phyloP scores from a whole-genome alignment of 2,888 invertebrate genomes.

The Acrobasis repandana region DNA sequence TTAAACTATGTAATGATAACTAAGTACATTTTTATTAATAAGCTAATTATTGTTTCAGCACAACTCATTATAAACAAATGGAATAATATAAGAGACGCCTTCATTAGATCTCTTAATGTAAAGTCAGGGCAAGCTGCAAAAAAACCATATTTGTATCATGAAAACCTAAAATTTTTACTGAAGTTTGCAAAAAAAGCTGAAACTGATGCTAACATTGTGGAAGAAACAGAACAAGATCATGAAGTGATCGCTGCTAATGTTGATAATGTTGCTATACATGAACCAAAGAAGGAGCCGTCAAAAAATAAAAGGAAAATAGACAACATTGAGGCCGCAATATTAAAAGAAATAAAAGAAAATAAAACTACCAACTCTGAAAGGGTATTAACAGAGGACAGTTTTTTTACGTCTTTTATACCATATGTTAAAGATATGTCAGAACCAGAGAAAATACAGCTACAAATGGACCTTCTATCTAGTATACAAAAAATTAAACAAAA shows the following conservation, averaged over 20 bases:
- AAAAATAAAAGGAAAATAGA: conserved; percentile 27
- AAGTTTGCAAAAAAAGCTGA: conserved; percentile 20
- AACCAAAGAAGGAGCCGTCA: conserved; percentile 26
- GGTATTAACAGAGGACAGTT: conserved; percentile 28
- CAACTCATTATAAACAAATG: conserved; percentile 26
- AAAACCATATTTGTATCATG: conserved; percentile 27
- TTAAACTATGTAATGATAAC: conserved; percentile 18
- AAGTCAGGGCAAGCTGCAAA: conserved; percentile 27
- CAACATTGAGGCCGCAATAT: conserved; percentile 28
- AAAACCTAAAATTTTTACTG: conserved; percentile 25
- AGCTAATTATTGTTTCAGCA: conserved; percentile 16
- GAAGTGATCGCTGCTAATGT: too few relatives aligned
- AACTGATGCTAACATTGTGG: conserved; percentile 28
- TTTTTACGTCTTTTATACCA: conserved; percentile 25
- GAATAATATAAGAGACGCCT: conserved; percentile 29
- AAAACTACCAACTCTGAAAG: conserved; percentile 28
- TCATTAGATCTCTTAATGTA: conserved; percentile 28
- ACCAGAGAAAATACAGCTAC: conserved; percentile 25
- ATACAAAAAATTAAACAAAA: conserved; percentile 27
- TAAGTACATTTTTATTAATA: conserved; percentile 20
- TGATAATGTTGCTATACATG: conserved; percentile 24
- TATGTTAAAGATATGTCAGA: conserved; percentile 22
- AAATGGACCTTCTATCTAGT: conserved; percentile 28
- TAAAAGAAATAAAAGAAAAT: conserved; percentile 29
- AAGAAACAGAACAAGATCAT: conserved; percentile 28